Percentiles rank a stretch among this genome's conserved stretches.
phyloP scores from a whole-genome alignment of 1,140 invertebrate species.

The Sycophaga agraensis region DNA sequence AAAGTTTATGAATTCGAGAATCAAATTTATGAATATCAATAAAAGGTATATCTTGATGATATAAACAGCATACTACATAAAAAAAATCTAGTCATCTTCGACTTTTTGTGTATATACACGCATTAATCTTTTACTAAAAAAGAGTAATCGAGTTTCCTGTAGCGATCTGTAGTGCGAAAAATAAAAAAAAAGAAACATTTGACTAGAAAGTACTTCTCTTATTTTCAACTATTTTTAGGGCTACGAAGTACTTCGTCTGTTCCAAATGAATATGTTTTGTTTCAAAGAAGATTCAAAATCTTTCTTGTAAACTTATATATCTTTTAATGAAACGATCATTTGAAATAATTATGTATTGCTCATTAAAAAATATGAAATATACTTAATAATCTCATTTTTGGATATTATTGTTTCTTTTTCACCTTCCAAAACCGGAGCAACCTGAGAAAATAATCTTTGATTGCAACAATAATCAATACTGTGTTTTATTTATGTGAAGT shows the following conservation, averaged over 20 bases:
- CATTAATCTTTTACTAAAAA: slow-evolving; percentile 12
- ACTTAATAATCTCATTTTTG: slow-evolving; percentile 24
- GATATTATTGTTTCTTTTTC: slow-evolving; percentile 7
- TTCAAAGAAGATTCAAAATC: slow-evolving; percentile 4
- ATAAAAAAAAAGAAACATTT: slow-evolving; percentile 9
- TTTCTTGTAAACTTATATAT: slow-evolving; percentile 12
- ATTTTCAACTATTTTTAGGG: slow-evolving; percentile 1
- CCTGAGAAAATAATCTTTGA: no score
- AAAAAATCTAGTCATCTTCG: slow-evolving; percentile 27
- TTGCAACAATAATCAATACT: no score
- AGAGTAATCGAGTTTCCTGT: slow-evolving; percentile 1
- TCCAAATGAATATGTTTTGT: slow-evolving; percentile 9
- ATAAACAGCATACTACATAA: slow-evolving; percentile 17
- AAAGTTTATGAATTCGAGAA: slow-evolving; percentile 15
- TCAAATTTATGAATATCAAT: slow-evolving; percentile 23
- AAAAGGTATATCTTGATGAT: slow-evolving; percentile 11
- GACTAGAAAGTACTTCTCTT: neutral
- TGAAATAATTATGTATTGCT: slow-evolving; percentile 15
- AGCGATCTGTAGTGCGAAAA: slow-evolving; percentile 3
- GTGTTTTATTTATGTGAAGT: no score
- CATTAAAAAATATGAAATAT: slow-evolving; percentile 19
- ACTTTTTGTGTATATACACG: slow-evolving; percentile 18
- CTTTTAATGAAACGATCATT: neutral
- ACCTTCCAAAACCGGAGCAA: neutral
- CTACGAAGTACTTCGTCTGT: slow-evolving; percentile 21